phyloP scores from a whole-genome alignment of 2,797 vertebrate genomes.

The Acanthurus tractus region DNA sequence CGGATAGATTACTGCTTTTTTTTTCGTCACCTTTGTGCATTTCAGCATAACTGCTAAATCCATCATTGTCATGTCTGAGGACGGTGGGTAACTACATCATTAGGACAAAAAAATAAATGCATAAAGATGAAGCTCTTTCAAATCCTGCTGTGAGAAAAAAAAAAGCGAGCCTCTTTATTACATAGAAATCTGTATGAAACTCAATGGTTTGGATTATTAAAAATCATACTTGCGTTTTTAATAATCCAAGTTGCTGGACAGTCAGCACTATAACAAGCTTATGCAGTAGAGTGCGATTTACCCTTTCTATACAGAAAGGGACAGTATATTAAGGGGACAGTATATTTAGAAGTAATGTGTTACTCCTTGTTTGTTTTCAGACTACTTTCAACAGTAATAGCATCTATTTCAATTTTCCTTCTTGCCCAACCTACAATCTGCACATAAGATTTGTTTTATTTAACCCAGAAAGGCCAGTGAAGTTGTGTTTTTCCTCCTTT shows the following conservation, averaged over 20 bases:
- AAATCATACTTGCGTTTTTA: not conserved
- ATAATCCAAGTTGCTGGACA: slow-evolving; percentile 4
- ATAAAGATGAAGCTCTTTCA: slow-evolving; percentile 16
- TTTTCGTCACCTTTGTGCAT: slow-evolving; percentile 35
- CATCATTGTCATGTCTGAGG: slow-evolving; percentile 53
- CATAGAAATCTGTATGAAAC: not conserved
- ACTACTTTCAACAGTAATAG: not conserved
- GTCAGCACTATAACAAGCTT: not conserved
- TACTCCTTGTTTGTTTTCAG: not conserved
- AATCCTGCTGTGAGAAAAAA: slow-evolving; percentile 17
- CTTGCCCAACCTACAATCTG: too few species aligned
- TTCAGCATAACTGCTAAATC: slow-evolving; percentile 57
- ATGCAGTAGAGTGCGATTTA: not conserved
- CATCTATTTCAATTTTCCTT: not conserved
- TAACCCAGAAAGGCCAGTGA: not conserved
- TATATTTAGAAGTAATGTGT: too few species aligned
- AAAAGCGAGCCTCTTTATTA: not conserved
- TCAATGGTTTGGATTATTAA: not conserved
- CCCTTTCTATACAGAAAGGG: too few species aligned
- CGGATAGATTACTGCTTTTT: slow-evolving; percentile 37
- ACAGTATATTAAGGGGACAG: too few species aligned
- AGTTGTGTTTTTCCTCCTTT: not conserved
- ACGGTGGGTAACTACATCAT: slow-evolving; percentile 25
- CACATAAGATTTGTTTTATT: not conserved
- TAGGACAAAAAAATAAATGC: slow-evolving; percentile 13